phyloP scores from a whole-genome alignment of 2,797 vertebrate species.

The Emydoidea blandingii region DNA sequence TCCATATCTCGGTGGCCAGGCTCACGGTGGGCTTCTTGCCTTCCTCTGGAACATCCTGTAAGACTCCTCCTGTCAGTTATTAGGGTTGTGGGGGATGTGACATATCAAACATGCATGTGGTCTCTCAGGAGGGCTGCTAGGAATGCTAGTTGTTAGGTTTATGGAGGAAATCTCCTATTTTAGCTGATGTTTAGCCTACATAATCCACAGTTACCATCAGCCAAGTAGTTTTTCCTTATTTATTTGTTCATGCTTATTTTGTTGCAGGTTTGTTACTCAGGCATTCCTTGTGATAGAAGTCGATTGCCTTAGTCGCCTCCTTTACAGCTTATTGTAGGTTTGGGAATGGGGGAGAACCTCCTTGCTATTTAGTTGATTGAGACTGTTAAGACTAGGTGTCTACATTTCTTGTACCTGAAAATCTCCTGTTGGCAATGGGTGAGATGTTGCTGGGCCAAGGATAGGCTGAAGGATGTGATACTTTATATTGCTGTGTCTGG shows the following conservation, averaged over 20 bases:
- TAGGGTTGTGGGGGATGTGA: not conserved
- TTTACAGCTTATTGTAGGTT: rapidly evolving
- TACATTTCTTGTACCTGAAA: not conserved
- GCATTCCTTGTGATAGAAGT: not conserved
- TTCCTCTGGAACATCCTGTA: not conserved
- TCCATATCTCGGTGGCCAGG: not conserved
- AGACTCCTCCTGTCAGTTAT: not conserved
- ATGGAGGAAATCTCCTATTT: not conserved
- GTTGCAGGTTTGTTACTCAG: not conserved
- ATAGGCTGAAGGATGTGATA: rapidly evolving
- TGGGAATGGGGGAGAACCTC: not conserved
- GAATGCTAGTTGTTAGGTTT: not conserved
- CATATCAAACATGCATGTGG: not conserved
- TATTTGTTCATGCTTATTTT: not conserved
- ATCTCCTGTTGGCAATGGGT: not conserved
- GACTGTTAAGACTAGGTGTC: not conserved
- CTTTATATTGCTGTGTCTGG: not conserved
- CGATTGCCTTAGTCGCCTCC: not conserved
- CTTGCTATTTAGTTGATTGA: not conserved
- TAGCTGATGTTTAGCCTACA: not conserved
- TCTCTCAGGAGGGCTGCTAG: not conserved
- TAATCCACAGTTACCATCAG: not conserved
- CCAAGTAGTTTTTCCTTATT: not conserved
- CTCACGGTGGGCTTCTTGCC: not conserved
- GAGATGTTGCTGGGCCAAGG: not conserved